A percentile compares a stretch with the other conserved stretches of the same genome.
Evolutionary conservation across 30 jellyfish, hydroid and myxozoan genomes (phyloP).

Genomic region (Mastigias papua): DNA sequence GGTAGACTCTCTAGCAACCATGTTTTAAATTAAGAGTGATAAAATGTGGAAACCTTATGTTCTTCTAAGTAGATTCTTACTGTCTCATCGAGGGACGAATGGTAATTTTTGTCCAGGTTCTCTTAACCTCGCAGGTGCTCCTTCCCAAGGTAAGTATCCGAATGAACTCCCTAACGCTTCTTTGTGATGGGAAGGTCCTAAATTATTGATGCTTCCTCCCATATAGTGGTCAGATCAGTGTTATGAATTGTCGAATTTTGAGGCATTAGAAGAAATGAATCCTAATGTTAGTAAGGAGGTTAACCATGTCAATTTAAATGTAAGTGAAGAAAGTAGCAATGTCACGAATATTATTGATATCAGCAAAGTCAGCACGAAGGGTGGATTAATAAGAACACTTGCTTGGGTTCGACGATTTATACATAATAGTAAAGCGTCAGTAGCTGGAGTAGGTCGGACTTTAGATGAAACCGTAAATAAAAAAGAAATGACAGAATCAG

Average conservation of each 20-base stretch:
- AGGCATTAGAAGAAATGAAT: too few species aligned
- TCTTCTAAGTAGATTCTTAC: neutral
- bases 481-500: slow-evolving; percentile 32
- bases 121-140: slow-evolving; percentile 24
- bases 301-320: too few species aligned
- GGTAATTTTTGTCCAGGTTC: slow-evolving; percentile 51
- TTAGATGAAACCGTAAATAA: neutral
- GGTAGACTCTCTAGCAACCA: slow-evolving; percentile 41
- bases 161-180: too few species aligned
- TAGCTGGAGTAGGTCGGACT: neutral
- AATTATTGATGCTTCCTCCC: neutral
- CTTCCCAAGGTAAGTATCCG: too few species aligned
- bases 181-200: slow-evolving; percentile 45
- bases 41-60: slow-evolving; percentile 10
- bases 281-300: too few species aligned
- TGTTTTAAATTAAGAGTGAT: slow-evolving; percentile 40
- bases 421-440: slow-evolving; percentile 1
- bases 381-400: neutral
- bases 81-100: slow-evolving; percentile 8
- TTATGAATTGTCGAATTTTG: too few species aligned
- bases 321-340: too few species aligned
- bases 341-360: too few species aligned
- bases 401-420: slow-evolving; percentile 44
- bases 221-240: slow-evolving; percentile 22
- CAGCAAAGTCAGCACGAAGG: too few species aligned